Evolutionary conservation across 37 sponge, comb jelly and placozoan species (phyloP).

Genomic region (Hexactinellida sp.): DNA sequence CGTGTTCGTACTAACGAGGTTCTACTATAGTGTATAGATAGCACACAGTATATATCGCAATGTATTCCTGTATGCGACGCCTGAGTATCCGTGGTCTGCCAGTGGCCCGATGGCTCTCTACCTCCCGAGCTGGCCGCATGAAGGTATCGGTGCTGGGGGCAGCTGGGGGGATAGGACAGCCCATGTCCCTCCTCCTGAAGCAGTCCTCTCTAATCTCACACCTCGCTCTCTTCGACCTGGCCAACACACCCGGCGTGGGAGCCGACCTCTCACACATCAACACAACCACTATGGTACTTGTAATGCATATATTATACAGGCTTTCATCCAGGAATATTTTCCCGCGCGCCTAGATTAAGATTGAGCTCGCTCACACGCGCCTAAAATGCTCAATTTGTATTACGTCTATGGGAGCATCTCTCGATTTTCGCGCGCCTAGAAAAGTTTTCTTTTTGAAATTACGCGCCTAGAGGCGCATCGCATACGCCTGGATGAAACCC

Average conservation of each 20-base stretch:
- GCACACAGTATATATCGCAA: no score
- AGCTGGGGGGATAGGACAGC: conserved; percentile 99
- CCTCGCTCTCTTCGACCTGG: conserved; percentile 85
- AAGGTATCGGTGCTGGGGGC: conserved; percentile 93
- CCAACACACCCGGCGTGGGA: conserved; percentile 75
- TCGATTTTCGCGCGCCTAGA: no score
- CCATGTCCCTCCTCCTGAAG: conserved; percentile 84
- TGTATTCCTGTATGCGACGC: neutral
- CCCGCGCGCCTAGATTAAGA: no score
- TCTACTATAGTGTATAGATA: no score
- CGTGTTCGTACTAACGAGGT: no score
- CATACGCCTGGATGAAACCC: no score
- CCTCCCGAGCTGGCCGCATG: neutral
- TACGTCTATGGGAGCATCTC: no score
- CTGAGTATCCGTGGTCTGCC: neutral
- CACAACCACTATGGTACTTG: conserved; percentile 42
- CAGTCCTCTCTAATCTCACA: conserved; percentile 62
- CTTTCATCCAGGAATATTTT: neutral
- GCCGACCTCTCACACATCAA: conserved; percentile 94
- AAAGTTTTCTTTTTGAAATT: no score
- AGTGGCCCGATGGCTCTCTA: neutral
- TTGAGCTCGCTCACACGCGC: no score
- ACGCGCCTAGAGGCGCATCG: no score
- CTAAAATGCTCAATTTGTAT: no score
- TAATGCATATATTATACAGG: no score